These are phyloP conservation scores for Cydia pomonella DNA, from an alignment of 1,140 invertebrate species.

Conservation along the genomic window DNA sequence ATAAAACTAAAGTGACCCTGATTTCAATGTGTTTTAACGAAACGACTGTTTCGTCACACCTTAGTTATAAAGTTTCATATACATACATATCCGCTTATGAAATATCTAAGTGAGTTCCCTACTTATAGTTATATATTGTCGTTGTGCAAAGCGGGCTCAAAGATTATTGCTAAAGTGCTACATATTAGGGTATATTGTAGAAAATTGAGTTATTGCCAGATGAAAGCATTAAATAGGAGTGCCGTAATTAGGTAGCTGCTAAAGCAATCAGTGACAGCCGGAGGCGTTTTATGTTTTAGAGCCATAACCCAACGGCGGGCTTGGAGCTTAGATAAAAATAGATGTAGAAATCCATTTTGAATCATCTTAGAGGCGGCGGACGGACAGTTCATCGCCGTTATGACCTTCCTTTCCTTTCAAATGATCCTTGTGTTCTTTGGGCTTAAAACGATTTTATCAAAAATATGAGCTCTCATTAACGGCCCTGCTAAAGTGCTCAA, in stretches of 20 bases:
- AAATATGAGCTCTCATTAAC: not conserved
- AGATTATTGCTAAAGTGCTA: conserved; percentile 38
- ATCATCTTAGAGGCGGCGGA: not conserved
- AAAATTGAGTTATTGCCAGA: conserved; percentile 47
- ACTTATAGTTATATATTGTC: not conserved
- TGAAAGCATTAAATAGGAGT: conserved; percentile 44
- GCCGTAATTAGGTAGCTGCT: conserved; percentile 44
- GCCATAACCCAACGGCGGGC: conserved; percentile 10
- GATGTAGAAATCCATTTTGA: not conserved
- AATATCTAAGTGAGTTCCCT: conserved; percentile 19
- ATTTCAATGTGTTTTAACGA: not conserved
- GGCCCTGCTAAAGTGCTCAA: not conserved
- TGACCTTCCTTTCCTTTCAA: not conserved
- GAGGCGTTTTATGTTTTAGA: conserved; percentile 24
- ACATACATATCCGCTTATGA: not conserved
- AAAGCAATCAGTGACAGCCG: conserved; percentile 44
- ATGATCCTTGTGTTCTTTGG: not conserved
- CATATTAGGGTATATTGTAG: conserved; percentile 39
- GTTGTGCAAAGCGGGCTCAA: conserved; percentile 30
- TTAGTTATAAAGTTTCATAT: not conserved
- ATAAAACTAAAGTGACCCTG: not conserved
- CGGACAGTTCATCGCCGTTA: not conserved
- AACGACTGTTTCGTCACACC: not conserved
- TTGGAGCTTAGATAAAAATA: not conserved
- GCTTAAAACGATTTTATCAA: not conserved